Base-by-base conservation (phyloP, 1,140 invertebrate genomes). In the Globodera ellingtonae region DNA sequence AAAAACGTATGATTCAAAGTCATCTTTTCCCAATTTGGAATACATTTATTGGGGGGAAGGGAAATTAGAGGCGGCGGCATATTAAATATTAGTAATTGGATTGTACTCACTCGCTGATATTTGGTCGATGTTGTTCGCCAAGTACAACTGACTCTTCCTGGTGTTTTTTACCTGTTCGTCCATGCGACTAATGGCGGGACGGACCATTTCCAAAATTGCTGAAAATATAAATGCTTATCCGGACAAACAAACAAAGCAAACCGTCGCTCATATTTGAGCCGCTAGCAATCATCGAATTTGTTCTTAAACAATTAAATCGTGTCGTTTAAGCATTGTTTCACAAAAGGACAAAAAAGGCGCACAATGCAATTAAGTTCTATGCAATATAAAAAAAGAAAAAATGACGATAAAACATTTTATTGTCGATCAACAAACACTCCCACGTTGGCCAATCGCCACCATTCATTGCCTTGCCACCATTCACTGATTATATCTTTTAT, bases 151-250 rank as follows among this genome's bases (percentile, higher is more conserved):
- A 73, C 83, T 82, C 50, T 87, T 86, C 4, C 84, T 67, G 15
- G 84, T 85, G 59, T 83, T 75, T 62, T 86, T 86, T 9, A 85
- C 85, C 72, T 85, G 84, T 48, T 80, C 79, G 72, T 85, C 84
- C 50, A 85, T 52, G 50, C 75, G 79, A 15, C 72, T 24, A 44
- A 84, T 75, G 18, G 83, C 80, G 4, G 84, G 84, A n/a, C 82
- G 83, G 46, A 85, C 75, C 47, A 86, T 79, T 35, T 85, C 73
- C 84, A 85, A 84, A 65, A 85, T 85, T 13, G 56, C 84, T 85
- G 66, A 62, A 59, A 15, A 15, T 15, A 18, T 18, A 62, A 62
- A 62, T 18, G 18, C 3, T 62, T 62, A 13, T 7, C 10, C 50
- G 10, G 1, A 35, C 35, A 62, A 62, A 62, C 13, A 62, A 62